phyloP scores from a whole-genome alignment of 2,113 vertebrate genomes.

The Recurvirostra avosetta region DNA sequence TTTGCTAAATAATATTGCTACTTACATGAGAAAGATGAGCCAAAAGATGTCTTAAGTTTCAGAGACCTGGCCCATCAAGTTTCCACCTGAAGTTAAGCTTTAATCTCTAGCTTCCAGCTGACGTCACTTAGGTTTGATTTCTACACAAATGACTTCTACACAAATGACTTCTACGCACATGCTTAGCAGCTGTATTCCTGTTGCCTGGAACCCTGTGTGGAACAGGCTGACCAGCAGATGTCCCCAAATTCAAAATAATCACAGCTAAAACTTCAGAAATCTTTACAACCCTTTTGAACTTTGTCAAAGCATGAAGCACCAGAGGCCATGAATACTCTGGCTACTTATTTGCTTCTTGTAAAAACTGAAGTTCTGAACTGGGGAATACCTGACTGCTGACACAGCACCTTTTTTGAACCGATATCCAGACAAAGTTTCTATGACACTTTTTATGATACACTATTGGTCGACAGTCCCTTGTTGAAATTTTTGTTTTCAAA shows the following conservation, averaged over 20 bases:
- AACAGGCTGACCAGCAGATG: conserved; percentile 23
- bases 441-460: not conserved
- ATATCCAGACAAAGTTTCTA: too few species aligned
- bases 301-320: not conserved
- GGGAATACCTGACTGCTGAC: not conserved
- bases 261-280: not conserved
- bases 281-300: fast-evolving
- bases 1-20: not conserved
- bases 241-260: not conserved
- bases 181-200: too few species aligned
- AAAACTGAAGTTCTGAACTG: not conserved
- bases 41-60: not conserved
- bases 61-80: not conserved
- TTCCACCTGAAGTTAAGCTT: not conserved
- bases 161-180: not conserved
- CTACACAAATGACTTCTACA: not conserved
- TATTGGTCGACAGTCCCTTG: not conserved
- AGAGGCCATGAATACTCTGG: not conserved
- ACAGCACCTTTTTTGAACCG: not conserved
- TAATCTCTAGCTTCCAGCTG: not conserved
- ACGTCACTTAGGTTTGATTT: not conserved
- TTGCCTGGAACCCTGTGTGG: not conserved
- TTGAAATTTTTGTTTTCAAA: not conserved
- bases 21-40: not conserved
- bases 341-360: not conserved